Conservation (phyloP, 2,797 vertebrate species). For the Eutrigla gurnardus region DNA sequence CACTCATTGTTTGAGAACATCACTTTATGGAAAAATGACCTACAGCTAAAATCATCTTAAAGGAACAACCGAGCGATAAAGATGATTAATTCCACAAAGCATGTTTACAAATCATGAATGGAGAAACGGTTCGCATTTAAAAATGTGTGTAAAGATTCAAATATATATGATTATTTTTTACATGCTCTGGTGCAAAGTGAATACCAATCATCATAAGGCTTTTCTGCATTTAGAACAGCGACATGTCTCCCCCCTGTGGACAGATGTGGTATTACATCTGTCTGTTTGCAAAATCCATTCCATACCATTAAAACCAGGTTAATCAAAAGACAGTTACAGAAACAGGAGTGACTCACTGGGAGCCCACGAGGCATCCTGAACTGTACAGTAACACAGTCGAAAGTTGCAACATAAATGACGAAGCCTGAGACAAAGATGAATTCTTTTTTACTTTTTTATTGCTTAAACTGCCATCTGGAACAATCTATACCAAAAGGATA, state of each 20-base stretch:
- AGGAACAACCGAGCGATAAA: neutral
- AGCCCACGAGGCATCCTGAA: neutral
- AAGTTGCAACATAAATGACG: neutral
- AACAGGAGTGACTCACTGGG: neutral
- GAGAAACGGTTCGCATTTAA: neutral
- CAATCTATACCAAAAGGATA: slow-evolving; percentile 97
- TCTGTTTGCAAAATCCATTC: neutral
- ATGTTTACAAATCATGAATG: slow-evolving; percentile 1
- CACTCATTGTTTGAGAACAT: slow-evolving; percentile 29
- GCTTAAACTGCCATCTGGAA: slow-evolving; percentile 96
- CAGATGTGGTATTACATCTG: neutral
- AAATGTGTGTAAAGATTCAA: neutral
- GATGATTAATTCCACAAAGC: neutral
- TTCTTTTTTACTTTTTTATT: slow-evolving; percentile 85
- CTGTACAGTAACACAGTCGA: slow-evolving; percentile 1
- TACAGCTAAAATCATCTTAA: neutral
- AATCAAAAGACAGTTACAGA: neutral
- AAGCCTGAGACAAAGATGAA: slow-evolving; percentile 30
- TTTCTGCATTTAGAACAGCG: slow-evolving; percentile 2
- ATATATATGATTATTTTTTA: neutral
- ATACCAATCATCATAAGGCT: neutral
- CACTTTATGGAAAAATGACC: slow-evolving; percentile 10
- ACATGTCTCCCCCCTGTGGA: slow-evolving; percentile 59
- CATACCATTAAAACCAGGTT: neutral
- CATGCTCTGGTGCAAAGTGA: neutral